A percentile compares a stretch with the other conserved stretches of the same genome.
Evolutionary conservation across 2,888 invertebrate species (phyloP).

Genomic region (Heliconius erato): DNA sequence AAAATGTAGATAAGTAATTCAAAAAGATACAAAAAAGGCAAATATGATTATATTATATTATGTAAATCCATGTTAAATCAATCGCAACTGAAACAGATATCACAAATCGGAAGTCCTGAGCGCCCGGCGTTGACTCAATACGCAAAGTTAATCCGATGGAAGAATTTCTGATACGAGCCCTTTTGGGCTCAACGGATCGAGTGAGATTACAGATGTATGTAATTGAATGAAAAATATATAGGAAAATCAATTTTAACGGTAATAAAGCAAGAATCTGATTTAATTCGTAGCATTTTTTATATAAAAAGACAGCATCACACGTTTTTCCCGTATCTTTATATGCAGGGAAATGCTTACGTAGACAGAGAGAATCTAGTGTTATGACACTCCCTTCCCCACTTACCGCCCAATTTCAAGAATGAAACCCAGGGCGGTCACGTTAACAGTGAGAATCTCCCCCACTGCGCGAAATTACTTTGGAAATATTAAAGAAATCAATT

Average conservation of each 20-base stretch:
- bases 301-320: background rate
- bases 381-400: background rate
- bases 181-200: constrained; percentile 12
- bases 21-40: background rate
- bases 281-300: too few relatives aligned
- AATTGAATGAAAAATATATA: constrained; percentile 22
- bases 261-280: too few relatives aligned
- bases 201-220: constrained; percentile 23
- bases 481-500: background rate
- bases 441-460: background rate
- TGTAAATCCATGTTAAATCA: constrained; percentile 8
- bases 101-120: constrained; percentile 18
- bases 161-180: constrained; percentile 45
- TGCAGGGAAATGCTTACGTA: too few relatives aligned
- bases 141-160: constrained; percentile 51
- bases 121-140: constrained; percentile 34
- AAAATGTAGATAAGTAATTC: background rate
- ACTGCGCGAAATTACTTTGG: background rate
- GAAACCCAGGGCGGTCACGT: background rate
- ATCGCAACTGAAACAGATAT: background rate
- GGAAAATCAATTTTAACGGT: too few relatives aligned
- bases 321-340: too few relatives aligned
- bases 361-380: too few relatives aligned
- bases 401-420: background rate
- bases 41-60: background rate